Conservation (phyloP, 2,113 vertebrate species). For the Paramormyrops kingsleyae region DNA sequence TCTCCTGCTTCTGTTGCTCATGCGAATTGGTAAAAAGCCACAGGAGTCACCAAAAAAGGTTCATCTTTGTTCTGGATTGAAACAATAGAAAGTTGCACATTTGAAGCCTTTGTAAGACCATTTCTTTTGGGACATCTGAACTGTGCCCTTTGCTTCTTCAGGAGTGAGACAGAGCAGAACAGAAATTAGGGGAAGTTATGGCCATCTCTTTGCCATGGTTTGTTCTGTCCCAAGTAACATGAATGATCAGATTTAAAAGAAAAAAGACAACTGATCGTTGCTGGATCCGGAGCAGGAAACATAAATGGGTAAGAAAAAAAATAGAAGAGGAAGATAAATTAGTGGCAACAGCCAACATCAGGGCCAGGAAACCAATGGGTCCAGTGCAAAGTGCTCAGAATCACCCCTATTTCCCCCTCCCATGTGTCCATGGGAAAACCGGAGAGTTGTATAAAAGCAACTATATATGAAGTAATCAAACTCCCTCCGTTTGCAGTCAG, state of each 20-base stretch:
- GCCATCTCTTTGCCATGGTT: background rate
- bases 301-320: background rate
- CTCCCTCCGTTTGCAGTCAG: slow-evolving; percentile 17
- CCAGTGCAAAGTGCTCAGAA: background rate
- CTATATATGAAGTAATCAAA: background rate
- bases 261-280: background rate
- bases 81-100: background rate
- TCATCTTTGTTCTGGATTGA: background rate
- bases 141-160: background rate
- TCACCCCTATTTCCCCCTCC: background rate
- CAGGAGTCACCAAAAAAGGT: background rate
- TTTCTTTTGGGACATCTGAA: slow-evolving; percentile 10
- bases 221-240: background rate
- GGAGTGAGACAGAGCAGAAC: background rate
- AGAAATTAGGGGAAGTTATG: background rate
- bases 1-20: background rate
- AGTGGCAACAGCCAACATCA: background rate
- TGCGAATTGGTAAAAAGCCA: background rate
- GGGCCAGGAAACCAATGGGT: background rate
- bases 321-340: background rate
- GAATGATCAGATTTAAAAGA: background rate
- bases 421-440: background rate
- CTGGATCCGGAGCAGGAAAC: slow-evolving; percentile 1
- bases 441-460: background rate
- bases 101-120: background rate